Percentiles rank a stretch among this genome's conserved stretches.
These are phyloP conservation scores for Dinothrombium tinctorium DNA, from an alignment of 1,140 invertebrate genomes.

Conservation along the genomic window DNA sequence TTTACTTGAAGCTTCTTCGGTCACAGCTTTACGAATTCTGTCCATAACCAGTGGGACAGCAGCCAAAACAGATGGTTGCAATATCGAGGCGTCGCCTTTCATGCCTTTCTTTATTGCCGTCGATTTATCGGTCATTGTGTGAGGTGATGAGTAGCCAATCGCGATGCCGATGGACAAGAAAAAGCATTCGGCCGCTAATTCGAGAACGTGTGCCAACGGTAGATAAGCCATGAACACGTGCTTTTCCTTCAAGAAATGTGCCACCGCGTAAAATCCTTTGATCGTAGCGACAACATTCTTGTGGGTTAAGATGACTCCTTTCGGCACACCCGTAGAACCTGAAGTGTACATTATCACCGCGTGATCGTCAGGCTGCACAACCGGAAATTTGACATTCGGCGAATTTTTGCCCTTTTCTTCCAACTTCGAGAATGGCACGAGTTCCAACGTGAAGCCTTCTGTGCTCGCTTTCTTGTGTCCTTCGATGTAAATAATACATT, in stretches of 20 bases:
- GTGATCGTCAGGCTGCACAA: conserved; percentile 37
- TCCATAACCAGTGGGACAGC: conserved; percentile 16
- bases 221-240: conserved; percentile 82
- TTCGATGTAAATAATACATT: conserved; percentile 9
- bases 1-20: conserved; percentile 54
- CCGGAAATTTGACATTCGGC: conserved; percentile 12
- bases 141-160: conserved; percentile 85
- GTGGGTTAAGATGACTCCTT: conserved; percentile 43
- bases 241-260: conserved; percentile 23
- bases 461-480: conserved; percentile 2
- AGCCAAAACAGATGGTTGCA: conserved; percentile 18
- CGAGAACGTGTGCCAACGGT: conserved; percentile 90
- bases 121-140: conserved; percentile 71
- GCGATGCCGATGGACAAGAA: conserved; percentile 35
- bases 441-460: not conserved
- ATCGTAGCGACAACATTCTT: conserved; percentile 67
- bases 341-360: conserved; percentile 19
- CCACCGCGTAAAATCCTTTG: conserved; percentile 57
- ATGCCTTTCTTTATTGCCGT: conserved; percentile 17
- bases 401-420: conserved; percentile 5
- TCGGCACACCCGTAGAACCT: conserved; percentile 18
- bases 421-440: conserved; percentile 3
- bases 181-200: conserved; percentile 29
- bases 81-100: conserved; percentile 17
- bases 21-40: conserved; percentile 47